Base-by-base conservation (phyloP, 2,888 invertebrate genomes). In the Tethea ocularis region DNA sequence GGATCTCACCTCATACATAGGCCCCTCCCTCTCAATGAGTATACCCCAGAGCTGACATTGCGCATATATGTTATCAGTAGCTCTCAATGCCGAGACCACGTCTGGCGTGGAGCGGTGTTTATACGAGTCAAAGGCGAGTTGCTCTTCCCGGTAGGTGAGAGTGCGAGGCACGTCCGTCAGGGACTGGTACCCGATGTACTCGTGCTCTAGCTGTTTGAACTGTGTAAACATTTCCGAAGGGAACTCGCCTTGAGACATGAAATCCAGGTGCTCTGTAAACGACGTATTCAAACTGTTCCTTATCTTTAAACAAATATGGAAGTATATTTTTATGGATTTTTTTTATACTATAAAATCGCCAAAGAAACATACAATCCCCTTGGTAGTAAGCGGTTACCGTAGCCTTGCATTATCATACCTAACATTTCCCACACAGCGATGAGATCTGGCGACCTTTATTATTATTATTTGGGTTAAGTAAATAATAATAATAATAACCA, bases 161-260 rank as follows among this genome's bases (percentile, higher is more conserved):
- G 97, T 96, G 73, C 96, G 96, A 0, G 98, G 98, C 13, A 99
- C 98, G 92, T 99, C 98, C 0, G 98, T 98, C 58, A 99, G 94
- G 83, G 98, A 98, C 91, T 98, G 98, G 91, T 99, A 99, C 53
- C 98, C 98, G 81, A 98, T 97, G 82, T 98, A 98, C 81, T 97
- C 97, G 84, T 97, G 97, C 82, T 97, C 96, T 62, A 98, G 89
- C 89, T 99, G 99, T 63, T 95, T 95, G 88, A 99, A 98, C 64
- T 97, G 96, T 7, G 95, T 95, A 80, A 98, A 96, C 75, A 95
- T 94, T 75, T 96, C 95, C 55, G 96, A 95, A 0, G 95, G 95
- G 59, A 96, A 94, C 82, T 96, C 95, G 60, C 96, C 95, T 73
- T 97, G 96, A 82, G 96, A 97, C 95, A 99, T 96, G 86, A 99